Percentiles rank a stretch among this genome's conserved stretches.
Evolutionary conservation across 2,888 invertebrate species (phyloP).

Genomic region (Tuberolachnus salignus): DNA sequence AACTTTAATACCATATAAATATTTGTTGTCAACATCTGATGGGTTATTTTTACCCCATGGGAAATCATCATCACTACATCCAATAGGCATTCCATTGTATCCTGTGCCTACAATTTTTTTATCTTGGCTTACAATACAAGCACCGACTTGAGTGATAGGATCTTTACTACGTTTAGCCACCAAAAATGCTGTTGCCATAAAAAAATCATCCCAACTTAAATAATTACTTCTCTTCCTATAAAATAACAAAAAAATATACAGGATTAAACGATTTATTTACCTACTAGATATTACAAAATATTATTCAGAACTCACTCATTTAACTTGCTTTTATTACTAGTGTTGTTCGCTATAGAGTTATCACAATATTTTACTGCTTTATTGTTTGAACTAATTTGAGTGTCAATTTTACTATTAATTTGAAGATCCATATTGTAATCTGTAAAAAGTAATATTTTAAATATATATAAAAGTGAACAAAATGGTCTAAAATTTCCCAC

Average conservation of each 20-base stretch:
- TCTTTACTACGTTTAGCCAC: conserved; percentile 95
- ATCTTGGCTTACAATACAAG: conserved; percentile 86
- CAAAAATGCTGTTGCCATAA: conserved; percentile 91
- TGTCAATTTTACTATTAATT: background rate
- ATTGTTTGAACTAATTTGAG: background rate
- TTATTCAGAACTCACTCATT: conserved; percentile 25
- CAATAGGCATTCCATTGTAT: conserved; percentile 96
- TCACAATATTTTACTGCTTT: background rate
- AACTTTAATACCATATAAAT: conserved; percentile 75
- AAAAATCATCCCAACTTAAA: conserved; percentile 90
- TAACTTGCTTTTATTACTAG: background rate
- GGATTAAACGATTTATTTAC: background rate
- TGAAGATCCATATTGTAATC: conserved; percentile 15
- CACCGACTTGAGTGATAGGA: conserved; percentile 91
- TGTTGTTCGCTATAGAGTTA: background rate
- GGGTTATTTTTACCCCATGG: conserved; percentile 81
- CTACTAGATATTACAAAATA: background rate
- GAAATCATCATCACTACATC: conserved; percentile 85
- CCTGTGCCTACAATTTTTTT: conserved; percentile 91
- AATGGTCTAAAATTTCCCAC: no score
- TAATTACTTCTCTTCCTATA: conserved; percentile 59
- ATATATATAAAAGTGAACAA: no score
- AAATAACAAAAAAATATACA: conserved; percentile 61
- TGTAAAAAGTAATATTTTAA: no score
- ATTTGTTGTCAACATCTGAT: conserved; percentile 75